phyloP scores from a whole-genome alignment of 2,888 invertebrate species.

The Seira sanloemensis region DNA sequence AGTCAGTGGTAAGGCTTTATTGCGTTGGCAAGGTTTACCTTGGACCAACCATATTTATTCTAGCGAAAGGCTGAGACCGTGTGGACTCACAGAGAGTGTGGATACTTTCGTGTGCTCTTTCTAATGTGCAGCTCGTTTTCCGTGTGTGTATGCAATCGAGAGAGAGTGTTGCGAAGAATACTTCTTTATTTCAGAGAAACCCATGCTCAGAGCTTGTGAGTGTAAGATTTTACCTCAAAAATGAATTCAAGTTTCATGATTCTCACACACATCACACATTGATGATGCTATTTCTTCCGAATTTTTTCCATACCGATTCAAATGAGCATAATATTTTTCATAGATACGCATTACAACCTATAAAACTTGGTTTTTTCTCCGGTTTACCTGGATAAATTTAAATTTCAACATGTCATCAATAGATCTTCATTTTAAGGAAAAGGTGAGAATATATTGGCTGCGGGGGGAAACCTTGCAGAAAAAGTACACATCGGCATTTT shows the following conservation, averaged over 20 bases:
- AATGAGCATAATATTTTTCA: too few relatives aligned
- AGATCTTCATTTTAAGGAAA: neutral
- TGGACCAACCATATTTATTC: slow-evolving; percentile 3
- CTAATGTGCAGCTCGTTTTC: slow-evolving; percentile 34
- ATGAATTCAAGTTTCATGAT: slow-evolving; percentile 6
- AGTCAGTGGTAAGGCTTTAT: too few relatives aligned
- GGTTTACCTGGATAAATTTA: neutral
- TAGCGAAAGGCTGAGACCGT: neutral
- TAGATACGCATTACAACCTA: too few relatives aligned
- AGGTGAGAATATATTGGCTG: neutral
- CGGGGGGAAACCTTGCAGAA: neutral
- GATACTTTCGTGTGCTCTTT: neutral
- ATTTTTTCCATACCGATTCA: neutral
- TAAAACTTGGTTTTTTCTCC: too few relatives aligned
- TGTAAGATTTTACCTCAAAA: neutral
- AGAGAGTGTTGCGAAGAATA: slow-evolving; percentile 33
- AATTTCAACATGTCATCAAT: neutral
- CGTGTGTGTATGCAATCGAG: slow-evolving; percentile 14
- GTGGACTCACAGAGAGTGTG: slow-evolving; percentile 1
- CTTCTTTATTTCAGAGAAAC: slow-evolving; percentile 27
- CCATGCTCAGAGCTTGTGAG: neutral
- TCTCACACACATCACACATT: neutral
- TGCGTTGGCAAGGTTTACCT: too few relatives aligned
- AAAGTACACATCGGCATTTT: slow-evolving; percentile 13
- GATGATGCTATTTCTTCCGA: neutral